Evolutionary conservation across 2,888 invertebrate species (phyloP), one percentile per base, ranked within the genome.

Genomic region (Apotomis betuletana): DNA sequence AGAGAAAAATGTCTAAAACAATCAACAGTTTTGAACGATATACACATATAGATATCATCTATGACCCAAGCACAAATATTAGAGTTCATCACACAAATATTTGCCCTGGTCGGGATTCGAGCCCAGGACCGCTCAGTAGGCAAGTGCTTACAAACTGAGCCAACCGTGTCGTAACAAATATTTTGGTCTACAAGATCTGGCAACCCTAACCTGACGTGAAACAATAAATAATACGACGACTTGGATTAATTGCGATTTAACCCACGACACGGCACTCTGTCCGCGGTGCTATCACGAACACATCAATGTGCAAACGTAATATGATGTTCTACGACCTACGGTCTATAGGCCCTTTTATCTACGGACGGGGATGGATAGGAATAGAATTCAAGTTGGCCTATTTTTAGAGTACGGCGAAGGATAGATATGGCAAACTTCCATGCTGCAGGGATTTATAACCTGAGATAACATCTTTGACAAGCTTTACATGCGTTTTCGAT

Each of bases 181-280:
- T n/a, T n/a, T n/a, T n/a, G 41, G 41, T 41, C 41, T 41, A 0
- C 27, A 27, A 27, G 27, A 27, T 27, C 41, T 41, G 41, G 41
- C 41, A 41, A 41, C 41, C 41, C 41, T 41, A 41, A 41, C 79
- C 75, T 74, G 70, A 81, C 85, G 83, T 85, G 86, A 84, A 81
- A 78, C 77, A 77, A 88, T 89, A 87, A 87, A 89, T 89, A 88
- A 90, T 87, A 79, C 80, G 81, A 76, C 76, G 91, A 90, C 91
- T 78, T 71, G 80, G 83, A 91, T 89, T 88, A 88, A 91, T 91
- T 85, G 82, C 85, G 81, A 86, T 90, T 90, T 91, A 90, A 91
- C 87, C 85, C 85, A 80, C 80, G 86, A 87, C 87, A 85, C 76
- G 77, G 75, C 77, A 71, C 74, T 67, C 67, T 65, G 61, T 67